Percentiles rank a stretch among this genome's conserved stretches.
These are phyloP conservation scores for Emmelina monodactyla DNA, from an alignment of 2,888 invertebrate species.

Conservation along the genomic window DNA sequence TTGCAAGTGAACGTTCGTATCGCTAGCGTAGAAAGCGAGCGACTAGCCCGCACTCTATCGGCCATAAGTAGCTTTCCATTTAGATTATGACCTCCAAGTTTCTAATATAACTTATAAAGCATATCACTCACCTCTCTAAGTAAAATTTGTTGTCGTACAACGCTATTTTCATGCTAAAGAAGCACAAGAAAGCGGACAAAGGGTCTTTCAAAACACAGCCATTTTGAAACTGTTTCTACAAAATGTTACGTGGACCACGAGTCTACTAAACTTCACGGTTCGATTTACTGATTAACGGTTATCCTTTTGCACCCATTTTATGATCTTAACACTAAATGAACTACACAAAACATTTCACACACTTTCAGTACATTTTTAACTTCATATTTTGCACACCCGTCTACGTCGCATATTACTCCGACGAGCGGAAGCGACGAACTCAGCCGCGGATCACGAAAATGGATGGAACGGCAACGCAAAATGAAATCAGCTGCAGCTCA, in stretches of 20 bases:
- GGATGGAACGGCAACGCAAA: slow-evolving; percentile 32
- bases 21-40: slow-evolving; percentile 56
- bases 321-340: slow-evolving; percentile 51
- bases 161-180: slow-evolving; percentile 74
- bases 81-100: slow-evolving; percentile 24
- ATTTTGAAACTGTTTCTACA: slow-evolving; percentile 69
- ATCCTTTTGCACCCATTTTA: slow-evolving; percentile 64
- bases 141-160: slow-evolving; percentile 68
- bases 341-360: slow-evolving; percentile 66
- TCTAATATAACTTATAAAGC: slow-evolving; percentile 27
- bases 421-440: slow-evolving; percentile 49
- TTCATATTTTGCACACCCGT: slow-evolving; percentile 65
- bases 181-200: slow-evolving; percentile 70
- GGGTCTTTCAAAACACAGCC: slow-evolving; percentile 76
- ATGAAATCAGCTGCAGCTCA: slow-evolving; percentile 14
- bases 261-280: slow-evolving; percentile 33
- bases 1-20: slow-evolving; percentile 49
- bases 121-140: slow-evolving; percentile 69
- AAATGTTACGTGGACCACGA: slow-evolving; percentile 59
- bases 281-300: slow-evolving; percentile 32
- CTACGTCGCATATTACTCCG: slow-evolving; percentile 51
- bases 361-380: slow-evolving; percentile 61
- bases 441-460: slow-evolving; percentile 23
- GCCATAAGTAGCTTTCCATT: slow-evolving; percentile 57
- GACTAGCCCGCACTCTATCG: slow-evolving; percentile 41